phyloP scores from a whole-genome alignment of 1,140 invertebrate species.

The Octopus sinensis region DNA sequence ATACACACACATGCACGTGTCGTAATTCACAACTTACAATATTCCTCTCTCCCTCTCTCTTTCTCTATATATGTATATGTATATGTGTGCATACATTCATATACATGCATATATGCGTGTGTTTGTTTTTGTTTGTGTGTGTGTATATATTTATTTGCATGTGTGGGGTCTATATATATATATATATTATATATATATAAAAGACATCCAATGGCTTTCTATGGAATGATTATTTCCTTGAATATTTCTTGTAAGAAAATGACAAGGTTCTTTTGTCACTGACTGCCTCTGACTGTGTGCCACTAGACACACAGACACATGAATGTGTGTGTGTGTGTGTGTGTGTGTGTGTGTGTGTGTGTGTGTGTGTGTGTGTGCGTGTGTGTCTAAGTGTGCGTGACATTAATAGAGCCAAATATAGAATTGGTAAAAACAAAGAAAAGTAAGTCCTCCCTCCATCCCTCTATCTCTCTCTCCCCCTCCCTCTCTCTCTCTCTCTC shows the following conservation, averaged over 20 bases:
- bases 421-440: too few relatives aligned
- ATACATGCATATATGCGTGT: neutral
- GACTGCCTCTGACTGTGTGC: neutral
- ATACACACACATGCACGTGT: neutral
- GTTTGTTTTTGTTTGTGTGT: neutral
- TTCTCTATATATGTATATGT: neutral
- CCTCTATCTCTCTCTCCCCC: neutral
- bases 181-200: neutral
- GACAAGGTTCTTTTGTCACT: neutral
- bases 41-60: neutral
- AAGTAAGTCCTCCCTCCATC: too few relatives aligned
- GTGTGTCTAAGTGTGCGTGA: neutral
- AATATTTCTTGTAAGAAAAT: too few relatives aligned
- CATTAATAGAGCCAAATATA: too few relatives aligned
- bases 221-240: too few relatives aligned
- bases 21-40: neutral
- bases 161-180: neutral
- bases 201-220: too few relatives aligned
- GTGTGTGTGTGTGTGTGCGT: neutral
- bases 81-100: neutral
- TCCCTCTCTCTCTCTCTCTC: neutral
- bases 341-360: neutral
- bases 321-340: too few relatives aligned
- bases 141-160: conserved; percentile 4
- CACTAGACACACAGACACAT: too few relatives aligned